Evolutionary conservation across 2,113 vertebrate species (phyloP).

Genomic region (Sinosuthora webbiana): DNA sequence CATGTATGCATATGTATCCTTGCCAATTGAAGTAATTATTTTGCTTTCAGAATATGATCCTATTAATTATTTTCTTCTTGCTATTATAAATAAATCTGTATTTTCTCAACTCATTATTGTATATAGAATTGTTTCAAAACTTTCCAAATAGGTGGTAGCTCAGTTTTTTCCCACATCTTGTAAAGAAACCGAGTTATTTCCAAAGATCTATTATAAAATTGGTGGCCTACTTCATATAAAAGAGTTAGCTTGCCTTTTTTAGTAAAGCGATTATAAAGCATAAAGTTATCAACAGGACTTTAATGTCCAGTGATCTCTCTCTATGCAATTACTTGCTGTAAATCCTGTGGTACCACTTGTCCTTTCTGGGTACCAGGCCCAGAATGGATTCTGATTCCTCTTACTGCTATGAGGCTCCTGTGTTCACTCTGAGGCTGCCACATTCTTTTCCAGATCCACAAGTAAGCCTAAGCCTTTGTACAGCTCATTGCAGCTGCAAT

Average conservation of each 20-base stretch:
- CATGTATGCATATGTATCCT: background rate
- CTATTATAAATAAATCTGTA: background rate
- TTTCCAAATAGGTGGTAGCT: background rate
- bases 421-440: background rate
- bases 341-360: background rate
- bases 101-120: background rate
- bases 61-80: background rate
- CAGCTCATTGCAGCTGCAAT: background rate
- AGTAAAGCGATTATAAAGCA: background rate
- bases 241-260: background rate
- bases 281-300: background rate
- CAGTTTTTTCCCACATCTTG: background rate
- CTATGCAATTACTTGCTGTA: background rate
- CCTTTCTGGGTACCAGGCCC: background rate
- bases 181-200: background rate
- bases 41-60: background rate
- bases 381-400: background rate
- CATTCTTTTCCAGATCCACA: background rate
- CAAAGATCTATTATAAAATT: background rate
- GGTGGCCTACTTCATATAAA: background rate
- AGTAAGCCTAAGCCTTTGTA: background rate
- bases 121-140: background rate
- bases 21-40: background rate
- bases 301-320: background rate
- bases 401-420: background rate